Conservation (phyloP, 2,797 vertebrate genomes). For the Sylvilagus floridanus region DNA sequence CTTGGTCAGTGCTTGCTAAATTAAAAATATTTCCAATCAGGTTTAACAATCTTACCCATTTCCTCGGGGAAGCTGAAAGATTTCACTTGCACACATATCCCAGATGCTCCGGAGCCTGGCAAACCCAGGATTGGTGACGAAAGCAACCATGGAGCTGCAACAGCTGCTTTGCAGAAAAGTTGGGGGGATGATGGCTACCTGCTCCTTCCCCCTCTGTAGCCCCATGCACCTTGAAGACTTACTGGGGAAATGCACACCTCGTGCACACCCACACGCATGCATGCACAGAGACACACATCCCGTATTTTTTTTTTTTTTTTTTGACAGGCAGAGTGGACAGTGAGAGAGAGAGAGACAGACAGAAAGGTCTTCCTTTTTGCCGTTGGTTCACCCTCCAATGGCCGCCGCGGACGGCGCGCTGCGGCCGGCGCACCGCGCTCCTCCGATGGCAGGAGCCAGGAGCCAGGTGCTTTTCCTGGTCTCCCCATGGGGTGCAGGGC, state of each 20-base stretch:
- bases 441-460: too few species aligned
- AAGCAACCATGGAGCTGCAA: background rate
- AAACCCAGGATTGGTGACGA: background rate
- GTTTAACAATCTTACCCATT: background rate
- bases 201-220: background rate
- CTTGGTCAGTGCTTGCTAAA: slow-evolving; percentile 7
- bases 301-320: too few species aligned
- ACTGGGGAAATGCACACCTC: background rate
- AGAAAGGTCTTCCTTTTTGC: too few species aligned
- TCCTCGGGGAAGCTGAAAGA: background rate
- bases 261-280: too few species aligned
- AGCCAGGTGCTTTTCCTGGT: too few species aligned
- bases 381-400: too few species aligned
- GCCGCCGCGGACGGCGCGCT: too few species aligned
- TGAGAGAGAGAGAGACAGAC: too few species aligned
- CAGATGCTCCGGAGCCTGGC: background rate
- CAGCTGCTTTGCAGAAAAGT: background rate
- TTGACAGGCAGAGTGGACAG: too few species aligned
- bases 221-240: background rate
- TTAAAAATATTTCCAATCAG: slow-evolving; percentile 10
- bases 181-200: background rate
- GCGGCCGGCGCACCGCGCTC: too few species aligned
- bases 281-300: background rate
- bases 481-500: too few species aligned
- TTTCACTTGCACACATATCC: background rate